phyloP scores from a whole-genome alignment of 2,888 invertebrate genomes.

The Syrista parreyssii region DNA sequence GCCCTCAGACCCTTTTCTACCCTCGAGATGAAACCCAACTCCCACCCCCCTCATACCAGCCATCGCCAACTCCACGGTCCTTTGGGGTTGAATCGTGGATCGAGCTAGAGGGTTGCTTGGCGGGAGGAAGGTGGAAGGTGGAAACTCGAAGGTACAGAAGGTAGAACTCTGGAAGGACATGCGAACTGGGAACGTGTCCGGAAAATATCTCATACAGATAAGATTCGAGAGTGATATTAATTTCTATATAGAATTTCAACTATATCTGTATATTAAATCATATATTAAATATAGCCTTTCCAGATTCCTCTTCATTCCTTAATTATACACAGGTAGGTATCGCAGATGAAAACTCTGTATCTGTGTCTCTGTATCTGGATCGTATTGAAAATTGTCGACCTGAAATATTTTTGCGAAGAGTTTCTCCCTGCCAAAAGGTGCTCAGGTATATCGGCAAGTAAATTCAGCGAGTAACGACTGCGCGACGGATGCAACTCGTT shows the following conservation, averaged over 20 bases:
- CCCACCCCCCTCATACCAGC: slow-evolving; percentile 30
- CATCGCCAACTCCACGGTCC: slow-evolving; percentile 49
- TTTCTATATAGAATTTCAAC: slow-evolving; percentile 33
- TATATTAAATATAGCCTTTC: too few species aligned
- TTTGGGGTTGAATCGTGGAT: slow-evolving; percentile 52
- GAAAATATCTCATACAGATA: slow-evolving; percentile 40
- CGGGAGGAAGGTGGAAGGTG: slow-evolving; percentile 12
- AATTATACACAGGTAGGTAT: not conserved
- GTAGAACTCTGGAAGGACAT: slow-evolving; percentile 49
- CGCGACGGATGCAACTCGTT: not conserved
- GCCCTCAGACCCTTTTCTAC: slow-evolving; percentile 33
- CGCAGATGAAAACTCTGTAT: not conserved
- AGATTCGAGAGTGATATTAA: slow-evolving; percentile 56
- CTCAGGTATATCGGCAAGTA: not conserved
- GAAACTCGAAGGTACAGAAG: not conserved
- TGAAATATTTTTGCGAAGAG: not conserved
- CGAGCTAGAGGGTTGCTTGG: slow-evolving; percentile 21
- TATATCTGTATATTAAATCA: too few species aligned
- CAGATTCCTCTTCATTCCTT: too few species aligned
- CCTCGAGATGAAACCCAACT: slow-evolving; percentile 64
- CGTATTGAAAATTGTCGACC: not conserved
- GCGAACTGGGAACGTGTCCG: slow-evolving; percentile 58
- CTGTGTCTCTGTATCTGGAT: not conserved
- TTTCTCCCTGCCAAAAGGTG: not conserved
- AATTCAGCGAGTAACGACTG: not conserved